phyloP scores from a whole-genome alignment of 2,113 vertebrate species.

The Parotia lawesii region DNA sequence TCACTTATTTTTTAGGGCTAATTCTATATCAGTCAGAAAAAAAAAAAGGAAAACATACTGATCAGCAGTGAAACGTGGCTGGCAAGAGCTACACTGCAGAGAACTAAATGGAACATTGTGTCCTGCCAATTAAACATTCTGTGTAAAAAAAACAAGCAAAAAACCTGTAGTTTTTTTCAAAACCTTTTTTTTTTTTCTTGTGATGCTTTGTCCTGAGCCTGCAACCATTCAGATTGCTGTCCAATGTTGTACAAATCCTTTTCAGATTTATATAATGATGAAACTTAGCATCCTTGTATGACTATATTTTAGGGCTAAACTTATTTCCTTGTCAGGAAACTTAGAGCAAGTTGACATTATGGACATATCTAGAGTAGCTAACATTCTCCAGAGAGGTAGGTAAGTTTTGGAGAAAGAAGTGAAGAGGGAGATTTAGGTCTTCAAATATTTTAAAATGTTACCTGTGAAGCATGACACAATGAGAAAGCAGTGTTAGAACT shows the following conservation, averaged over 20 bases:
- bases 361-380: constrained; percentile 35
- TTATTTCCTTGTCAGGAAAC: constrained; percentile 3
- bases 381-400: background rate
- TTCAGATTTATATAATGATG: background rate
- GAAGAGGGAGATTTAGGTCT: background rate
- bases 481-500: background rate
- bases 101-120: background rate
- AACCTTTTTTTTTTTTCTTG: fast-evolving
- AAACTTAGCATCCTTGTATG: background rate
- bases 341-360: constrained; percentile 29
- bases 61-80: background rate
- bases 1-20: background rate
- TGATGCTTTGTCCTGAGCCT: background rate
- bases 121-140: background rate
- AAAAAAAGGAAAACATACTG: background rate
- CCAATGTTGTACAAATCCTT: background rate
- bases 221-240: background rate
- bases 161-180: background rate
- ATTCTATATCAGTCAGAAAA: background rate
- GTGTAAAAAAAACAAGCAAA: no score
- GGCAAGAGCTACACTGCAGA: background rate
- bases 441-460: constrained; percentile 17
- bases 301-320: background rate
- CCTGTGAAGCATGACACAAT: background rate
- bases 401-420: constrained; percentile 15